Evolutionary conservation across 2,113 vertebrate species (phyloP).

Genomic region (Orycteropus afer): DNA sequence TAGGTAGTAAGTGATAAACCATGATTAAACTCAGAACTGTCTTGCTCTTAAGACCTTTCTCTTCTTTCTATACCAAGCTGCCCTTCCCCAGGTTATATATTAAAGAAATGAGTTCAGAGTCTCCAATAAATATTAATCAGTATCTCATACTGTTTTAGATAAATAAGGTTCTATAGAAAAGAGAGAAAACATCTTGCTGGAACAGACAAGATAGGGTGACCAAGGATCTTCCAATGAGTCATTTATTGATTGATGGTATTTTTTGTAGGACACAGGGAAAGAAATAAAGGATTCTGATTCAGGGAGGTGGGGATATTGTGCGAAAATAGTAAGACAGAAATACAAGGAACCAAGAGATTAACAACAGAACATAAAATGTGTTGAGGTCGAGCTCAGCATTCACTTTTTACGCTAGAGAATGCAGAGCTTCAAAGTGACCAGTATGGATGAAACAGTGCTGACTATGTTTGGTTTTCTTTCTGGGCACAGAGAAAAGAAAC

Average conservation of each 20-base stretch:
- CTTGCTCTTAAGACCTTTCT: background rate
- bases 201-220: background rate
- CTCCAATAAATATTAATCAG: background rate
- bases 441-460: rapidly evolving
- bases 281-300: background rate
- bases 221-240: background rate
- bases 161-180: background rate
- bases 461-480: background rate
- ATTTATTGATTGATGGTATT: background rate
- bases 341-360: background rate
- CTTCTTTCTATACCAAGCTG: background rate
- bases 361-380: background rate
- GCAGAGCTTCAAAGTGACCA: background rate
- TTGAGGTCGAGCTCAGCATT: background rate
- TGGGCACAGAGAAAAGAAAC: background rate
- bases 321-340: background rate
- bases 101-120: background rate
- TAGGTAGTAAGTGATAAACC: background rate
- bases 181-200: background rate
- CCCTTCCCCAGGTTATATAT: background rate
- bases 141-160: background rate
- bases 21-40: background rate
- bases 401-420: background rate
- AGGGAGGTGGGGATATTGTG: background rate
- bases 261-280: background rate